Conservation (phyloP, 2,113 vertebrate genomes). For the Epinephelus lanceolatus region DNA sequence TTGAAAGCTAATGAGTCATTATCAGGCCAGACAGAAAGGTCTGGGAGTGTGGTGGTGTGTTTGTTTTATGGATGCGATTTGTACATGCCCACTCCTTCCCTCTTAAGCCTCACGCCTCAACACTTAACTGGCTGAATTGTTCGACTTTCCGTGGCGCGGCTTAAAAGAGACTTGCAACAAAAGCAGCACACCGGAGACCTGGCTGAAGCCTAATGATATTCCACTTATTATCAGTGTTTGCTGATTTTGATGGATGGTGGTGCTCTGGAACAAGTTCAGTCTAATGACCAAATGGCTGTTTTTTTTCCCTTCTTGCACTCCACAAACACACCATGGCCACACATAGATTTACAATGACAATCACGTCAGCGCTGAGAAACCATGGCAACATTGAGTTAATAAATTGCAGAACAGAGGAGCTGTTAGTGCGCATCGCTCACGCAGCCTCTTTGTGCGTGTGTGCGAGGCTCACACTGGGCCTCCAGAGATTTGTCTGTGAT, state of each 20-base stretch:
- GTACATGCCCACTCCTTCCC: constrained; percentile 38
- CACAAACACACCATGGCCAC: constrained; percentile 39
- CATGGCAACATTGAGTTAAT: constrained; percentile 79
- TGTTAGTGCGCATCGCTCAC: constrained; percentile 53
- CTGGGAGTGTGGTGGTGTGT: constrained; percentile 34
- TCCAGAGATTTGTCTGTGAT: constrained; percentile 64
- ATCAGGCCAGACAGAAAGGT: constrained; percentile 52
- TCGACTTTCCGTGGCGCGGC: constrained; percentile 6
- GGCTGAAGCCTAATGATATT: constrained; percentile 38
- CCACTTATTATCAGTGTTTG: constrained; percentile 53
- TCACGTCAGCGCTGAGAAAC: constrained; percentile 71
- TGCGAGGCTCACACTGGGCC: constrained; percentile 54
- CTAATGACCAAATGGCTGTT: constrained; percentile 51
- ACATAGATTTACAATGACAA: constrained; percentile 62
- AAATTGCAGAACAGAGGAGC: constrained; percentile 73
- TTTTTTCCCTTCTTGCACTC: neutral
- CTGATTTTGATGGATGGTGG: constrained; percentile 68
- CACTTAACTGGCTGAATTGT: constrained; percentile 40
- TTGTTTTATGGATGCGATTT: constrained; percentile 53
- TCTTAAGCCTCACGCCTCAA: constrained; percentile 32
- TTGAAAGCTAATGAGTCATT: constrained; percentile 67
- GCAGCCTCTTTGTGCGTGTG: constrained; percentile 47
- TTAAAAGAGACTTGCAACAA: constrained; percentile 31
- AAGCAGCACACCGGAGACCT: constrained; percentile 29
- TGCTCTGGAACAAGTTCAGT: constrained; percentile 40